Percentiles rank a stretch among this genome's conserved stretches.
Conservation (phyloP, 2,113 vertebrate species). For the Microtus pennsylvanicus region DNA sequence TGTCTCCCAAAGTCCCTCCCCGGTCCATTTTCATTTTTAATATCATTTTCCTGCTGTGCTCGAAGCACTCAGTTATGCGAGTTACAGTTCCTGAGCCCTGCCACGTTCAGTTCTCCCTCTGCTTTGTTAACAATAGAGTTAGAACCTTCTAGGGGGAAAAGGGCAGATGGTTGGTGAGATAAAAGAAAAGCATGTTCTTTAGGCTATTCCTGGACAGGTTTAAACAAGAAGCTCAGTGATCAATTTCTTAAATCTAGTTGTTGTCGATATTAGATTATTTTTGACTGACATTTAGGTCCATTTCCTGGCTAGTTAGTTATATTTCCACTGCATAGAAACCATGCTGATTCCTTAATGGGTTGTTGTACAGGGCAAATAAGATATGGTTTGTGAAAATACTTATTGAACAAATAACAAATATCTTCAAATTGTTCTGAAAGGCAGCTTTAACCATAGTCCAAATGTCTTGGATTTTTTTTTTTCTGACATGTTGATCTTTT, state of each 20-base stretch:
- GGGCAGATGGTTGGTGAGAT: background rate
- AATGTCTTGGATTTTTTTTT: background rate
- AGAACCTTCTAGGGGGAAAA: background rate
- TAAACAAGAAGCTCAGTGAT: background rate
- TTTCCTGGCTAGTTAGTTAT: background rate
- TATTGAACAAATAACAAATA: background rate
- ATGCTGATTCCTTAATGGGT: background rate
- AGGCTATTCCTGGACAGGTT: background rate
- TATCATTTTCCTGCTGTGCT: background rate
- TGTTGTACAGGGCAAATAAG: background rate
- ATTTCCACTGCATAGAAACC: background rate
- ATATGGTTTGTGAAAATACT: conserved; percentile 10
- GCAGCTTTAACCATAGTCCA: background rate
- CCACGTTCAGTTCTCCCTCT: background rate
- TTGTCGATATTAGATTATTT: conserved; percentile 2
- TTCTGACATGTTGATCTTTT: background rate
- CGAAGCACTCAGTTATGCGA: background rate
- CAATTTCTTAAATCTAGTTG: background rate
- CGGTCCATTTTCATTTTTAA: background rate
- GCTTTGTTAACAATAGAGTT: background rate
- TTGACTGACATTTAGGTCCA: background rate
- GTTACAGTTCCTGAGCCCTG: background rate
- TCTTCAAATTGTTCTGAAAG: background rate
- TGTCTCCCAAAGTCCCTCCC: background rate
- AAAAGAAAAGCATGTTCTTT: background rate